phyloP scores from a whole-genome alignment of 2,113 vertebrate genomes.

The Turnix velox region DNA sequence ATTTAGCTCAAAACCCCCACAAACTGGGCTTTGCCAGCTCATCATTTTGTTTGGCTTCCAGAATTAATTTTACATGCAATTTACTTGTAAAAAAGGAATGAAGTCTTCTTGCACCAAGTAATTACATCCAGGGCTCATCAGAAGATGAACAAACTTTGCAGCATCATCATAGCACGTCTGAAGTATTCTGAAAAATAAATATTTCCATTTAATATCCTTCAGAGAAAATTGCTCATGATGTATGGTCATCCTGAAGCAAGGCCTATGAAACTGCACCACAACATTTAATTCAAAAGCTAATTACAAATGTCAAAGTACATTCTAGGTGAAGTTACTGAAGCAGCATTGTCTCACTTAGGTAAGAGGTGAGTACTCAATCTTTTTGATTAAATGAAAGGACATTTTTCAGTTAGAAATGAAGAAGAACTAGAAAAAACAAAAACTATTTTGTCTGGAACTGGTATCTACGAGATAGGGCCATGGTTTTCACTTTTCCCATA shows the following conservation, averaged over 20 bases:
- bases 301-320: neutral
- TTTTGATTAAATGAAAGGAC: neutral
- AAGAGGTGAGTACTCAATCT: neutral
- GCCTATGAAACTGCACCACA: neutral
- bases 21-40: neutral
- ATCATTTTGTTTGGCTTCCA: neutral
- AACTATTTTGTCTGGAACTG: neutral
- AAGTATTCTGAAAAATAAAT: slow-evolving; percentile 74
- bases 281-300: neutral
- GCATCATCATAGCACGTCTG: slow-evolving; percentile 92
- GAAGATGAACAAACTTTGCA: slow-evolving; percentile 91
- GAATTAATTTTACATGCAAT: neutral
- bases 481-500: neutral
- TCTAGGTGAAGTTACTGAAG: neutral
- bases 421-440: neutral
- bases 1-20: neutral
- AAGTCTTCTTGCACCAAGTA: slow-evolving; percentile 97
- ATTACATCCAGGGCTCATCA: slow-evolving; percentile 88
- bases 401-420: neutral
- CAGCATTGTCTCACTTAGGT: neutral
- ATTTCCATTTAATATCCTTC: neutral
- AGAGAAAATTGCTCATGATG: neutral
- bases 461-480: neutral
- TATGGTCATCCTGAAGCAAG: neutral
- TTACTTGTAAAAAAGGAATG: slow-evolving; percentile 95